A percentile compares a stretch with the other conserved stretches of the same genome.
These are phyloP conservation scores for Penelope pileata DNA, from an alignment of 2,113 vertebrate species.

Conservation along the genomic window DNA sequence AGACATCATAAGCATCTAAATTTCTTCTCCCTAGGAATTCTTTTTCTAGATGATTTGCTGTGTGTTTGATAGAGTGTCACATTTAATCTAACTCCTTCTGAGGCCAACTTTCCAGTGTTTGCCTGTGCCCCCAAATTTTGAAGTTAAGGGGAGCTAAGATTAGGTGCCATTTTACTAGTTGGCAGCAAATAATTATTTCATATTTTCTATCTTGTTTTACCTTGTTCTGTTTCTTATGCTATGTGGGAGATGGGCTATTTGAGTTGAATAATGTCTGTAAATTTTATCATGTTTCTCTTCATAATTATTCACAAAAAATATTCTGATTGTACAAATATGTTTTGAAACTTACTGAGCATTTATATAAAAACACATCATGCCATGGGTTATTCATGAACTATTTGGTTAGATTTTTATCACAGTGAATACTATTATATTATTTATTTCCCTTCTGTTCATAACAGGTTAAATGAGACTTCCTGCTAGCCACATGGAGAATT, in stretches of 20 bases:
- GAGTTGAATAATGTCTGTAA: not conserved
- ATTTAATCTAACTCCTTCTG: not conserved
- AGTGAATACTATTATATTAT: not conserved
- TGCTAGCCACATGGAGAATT: not conserved
- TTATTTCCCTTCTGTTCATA: not conserved
- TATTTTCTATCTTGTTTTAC: not conserved
- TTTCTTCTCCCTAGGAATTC: not conserved
- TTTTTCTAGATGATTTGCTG: not conserved
- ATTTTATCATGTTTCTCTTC: not conserved
- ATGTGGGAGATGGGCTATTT: not conserved
- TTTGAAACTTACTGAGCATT: not conserved
- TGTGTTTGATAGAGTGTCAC: not conserved
- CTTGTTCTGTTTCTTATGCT: not conserved
- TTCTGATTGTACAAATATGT: not conserved
- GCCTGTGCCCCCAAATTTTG: not conserved
- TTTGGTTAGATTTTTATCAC: not conserved
- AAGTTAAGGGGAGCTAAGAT: not conserved
- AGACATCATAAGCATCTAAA: not conserved
- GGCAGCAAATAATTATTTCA: not conserved
- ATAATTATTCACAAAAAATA: conserved; percentile 14
- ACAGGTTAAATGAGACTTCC: not conserved
- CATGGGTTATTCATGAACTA: conserved; percentile 18
- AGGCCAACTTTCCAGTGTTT: not conserved
- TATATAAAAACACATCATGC: not conserved
- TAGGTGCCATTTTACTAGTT: not conserved